Evolutionary conservation across 2,113 vertebrate genomes (phyloP).

Genomic region (Alouatta palliata): DNA sequence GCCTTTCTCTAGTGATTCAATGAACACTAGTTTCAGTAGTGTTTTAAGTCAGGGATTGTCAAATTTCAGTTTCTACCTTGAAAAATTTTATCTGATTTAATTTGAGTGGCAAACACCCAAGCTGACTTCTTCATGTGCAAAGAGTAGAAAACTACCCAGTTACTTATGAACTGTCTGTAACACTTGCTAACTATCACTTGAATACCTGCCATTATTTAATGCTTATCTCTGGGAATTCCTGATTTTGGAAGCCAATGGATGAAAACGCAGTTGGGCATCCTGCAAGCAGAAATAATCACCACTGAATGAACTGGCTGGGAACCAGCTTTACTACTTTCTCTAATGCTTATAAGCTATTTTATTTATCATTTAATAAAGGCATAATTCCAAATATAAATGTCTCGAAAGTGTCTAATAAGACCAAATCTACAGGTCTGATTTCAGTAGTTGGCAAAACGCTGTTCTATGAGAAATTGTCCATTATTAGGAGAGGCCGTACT

Average conservation of each 20-base stretch:
- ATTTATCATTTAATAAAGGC: background rate
- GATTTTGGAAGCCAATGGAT: background rate
- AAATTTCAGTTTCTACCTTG: background rate
- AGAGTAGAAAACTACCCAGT: background rate
- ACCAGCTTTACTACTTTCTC: background rate
- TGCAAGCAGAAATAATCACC: background rate
- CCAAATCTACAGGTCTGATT: background rate
- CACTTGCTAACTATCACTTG: background rate
- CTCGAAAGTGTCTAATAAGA: background rate
- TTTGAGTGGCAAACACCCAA: background rate
- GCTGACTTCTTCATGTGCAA: conserved; percentile 7
- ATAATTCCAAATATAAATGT: conserved; percentile 33
- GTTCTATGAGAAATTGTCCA: background rate
- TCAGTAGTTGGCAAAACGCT: background rate
- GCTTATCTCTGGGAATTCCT: background rate
- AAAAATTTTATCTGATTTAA: background rate
- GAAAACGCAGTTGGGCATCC: background rate
- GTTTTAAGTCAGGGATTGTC: background rate
- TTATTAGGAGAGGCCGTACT: background rate
- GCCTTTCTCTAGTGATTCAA: fast-evolving
- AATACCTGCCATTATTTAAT: background rate
- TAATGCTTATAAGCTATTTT: background rate
- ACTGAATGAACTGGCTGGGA: background rate
- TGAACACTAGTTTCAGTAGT: background rate
- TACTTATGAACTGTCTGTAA: background rate